Evolutionary conservation across 1,140 invertebrate genomes (phyloP).

Genomic region (Hyles euphorbiae): DNA sequence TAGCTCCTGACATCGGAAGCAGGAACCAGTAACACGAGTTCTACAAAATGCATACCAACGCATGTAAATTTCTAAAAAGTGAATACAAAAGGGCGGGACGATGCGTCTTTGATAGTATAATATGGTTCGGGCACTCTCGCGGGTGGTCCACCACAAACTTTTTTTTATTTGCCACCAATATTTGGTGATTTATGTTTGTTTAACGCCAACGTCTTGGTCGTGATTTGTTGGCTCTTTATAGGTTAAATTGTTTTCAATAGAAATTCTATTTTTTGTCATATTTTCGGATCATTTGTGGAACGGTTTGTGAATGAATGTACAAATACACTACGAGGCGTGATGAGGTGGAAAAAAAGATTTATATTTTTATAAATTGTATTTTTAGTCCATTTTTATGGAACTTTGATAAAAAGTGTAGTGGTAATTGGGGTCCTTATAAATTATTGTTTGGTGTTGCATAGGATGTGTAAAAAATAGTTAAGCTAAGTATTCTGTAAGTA

Average conservation of each 20-base stretch:
- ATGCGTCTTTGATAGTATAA: slow-evolving; percentile 59
- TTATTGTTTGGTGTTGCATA: too few species aligned
- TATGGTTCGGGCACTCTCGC: slow-evolving; percentile 31
- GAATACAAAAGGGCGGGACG: slow-evolving; percentile 55
- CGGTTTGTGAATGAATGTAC: too few species aligned
- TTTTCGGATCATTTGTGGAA: too few species aligned
- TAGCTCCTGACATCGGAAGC: slow-evolving; percentile 8
- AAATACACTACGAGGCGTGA: too few species aligned
- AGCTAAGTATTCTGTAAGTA: too few species aligned
- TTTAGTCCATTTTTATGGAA: too few species aligned
- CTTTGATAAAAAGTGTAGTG: too few species aligned
- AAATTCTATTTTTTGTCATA: too few species aligned
- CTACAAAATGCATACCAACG: slow-evolving; percentile 28
- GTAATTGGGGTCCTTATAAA: too few species aligned
- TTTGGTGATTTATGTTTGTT: slow-evolving; percentile 57
- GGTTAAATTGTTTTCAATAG: slow-evolving; percentile 22
- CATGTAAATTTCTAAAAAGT: slow-evolving; percentile 67
- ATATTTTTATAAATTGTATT: too few species aligned
- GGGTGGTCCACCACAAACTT: slow-evolving; percentile 23
- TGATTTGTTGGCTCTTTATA: slow-evolving; percentile 59
- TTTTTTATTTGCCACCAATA: slow-evolving; percentile 54
- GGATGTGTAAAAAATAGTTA: too few species aligned
- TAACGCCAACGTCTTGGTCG: slow-evolving; percentile 55
- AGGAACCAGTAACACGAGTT: slow-evolving; percentile 20
- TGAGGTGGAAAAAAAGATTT: too few species aligned